Evolutionary conservation across 2,888 invertebrate species (phyloP).

Genomic region (Ichneumon xanthorius): DNA sequence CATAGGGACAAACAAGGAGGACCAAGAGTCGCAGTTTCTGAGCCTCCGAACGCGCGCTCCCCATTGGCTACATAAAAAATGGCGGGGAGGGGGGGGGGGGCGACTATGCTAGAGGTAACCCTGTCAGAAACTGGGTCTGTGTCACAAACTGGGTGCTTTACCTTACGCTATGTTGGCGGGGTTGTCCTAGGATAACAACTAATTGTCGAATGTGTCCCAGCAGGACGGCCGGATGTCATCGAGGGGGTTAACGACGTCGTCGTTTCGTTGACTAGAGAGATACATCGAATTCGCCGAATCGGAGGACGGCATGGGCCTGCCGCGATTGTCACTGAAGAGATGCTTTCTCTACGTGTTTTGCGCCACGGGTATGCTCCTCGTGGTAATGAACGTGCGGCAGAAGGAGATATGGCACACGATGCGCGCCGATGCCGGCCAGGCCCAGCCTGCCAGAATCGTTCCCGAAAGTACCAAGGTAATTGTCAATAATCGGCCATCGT

Average conservation of each 20-base stretch:
- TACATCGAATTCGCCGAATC: constrained; percentile 53
- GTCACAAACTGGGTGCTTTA: too few relatives aligned
- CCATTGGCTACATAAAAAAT: too few relatives aligned
- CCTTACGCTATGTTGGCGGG: too few relatives aligned
- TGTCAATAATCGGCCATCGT: not conserved
- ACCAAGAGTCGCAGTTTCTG: too few relatives aligned
- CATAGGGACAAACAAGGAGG: too few relatives aligned
- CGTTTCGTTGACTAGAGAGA: constrained; percentile 28
- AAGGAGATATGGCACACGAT: constrained; percentile 83
- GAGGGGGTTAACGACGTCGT: constrained; percentile 13
- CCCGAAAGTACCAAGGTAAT: constrained; percentile 77
- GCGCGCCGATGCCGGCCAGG: constrained; percentile 77
- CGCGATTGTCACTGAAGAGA: constrained; percentile 87
- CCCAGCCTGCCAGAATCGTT: constrained; percentile 70
- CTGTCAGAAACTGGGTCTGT: too few relatives aligned
- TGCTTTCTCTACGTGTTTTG: constrained; percentile 87
- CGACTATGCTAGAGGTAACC: too few relatives aligned
- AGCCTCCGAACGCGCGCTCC: too few relatives aligned
- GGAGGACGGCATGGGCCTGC: constrained; percentile 85
- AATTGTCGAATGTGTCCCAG: constrained; percentile 12
- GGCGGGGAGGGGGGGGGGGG: too few relatives aligned
- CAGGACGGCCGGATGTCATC: constrained; percentile 38
- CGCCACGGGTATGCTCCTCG: constrained; percentile 86
- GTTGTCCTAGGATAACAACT: not conserved
- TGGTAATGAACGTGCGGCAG: constrained; percentile 86